These are phyloP conservation scores for Melanerpes aurifrons DNA, from an alignment of 2,113 vertebrate species.

Conservation along the genomic window DNA sequence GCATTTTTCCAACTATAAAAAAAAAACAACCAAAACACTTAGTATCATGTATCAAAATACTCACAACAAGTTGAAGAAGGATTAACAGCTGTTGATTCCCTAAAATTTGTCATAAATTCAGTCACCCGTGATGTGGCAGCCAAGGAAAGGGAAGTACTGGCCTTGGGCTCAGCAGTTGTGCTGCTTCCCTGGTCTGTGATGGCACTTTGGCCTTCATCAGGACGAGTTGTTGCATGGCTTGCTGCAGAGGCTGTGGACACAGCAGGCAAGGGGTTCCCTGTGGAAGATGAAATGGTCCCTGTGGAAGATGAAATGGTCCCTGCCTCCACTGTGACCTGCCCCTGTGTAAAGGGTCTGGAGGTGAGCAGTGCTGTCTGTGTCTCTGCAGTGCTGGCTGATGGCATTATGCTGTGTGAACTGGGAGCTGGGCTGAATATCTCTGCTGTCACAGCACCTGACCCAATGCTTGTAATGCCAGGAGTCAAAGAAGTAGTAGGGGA, in stretches of 20 bases:
- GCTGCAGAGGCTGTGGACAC: not conserved
- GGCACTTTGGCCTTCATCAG: not conserved
- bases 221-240: not conserved
- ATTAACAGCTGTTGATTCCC: not conserved
- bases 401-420: not conserved
- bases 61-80: not conserved
- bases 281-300: not conserved
- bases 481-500: not conserved
- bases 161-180: too few species aligned
- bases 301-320: not conserved
- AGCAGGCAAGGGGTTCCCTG: not conserved
- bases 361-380: not conserved
- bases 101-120: rapidly evolving
- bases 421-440: not conserved
- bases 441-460: not conserved
- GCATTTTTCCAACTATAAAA: rapidly evolving
- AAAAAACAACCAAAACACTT: not conserved
- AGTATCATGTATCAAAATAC: not conserved
- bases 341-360: not conserved
- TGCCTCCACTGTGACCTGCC: not conserved
- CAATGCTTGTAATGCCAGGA: rapidly evolving
- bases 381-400: not conserved
- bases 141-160: too few species aligned
- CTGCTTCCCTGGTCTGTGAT: not conserved
- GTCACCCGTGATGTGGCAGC: not conserved